Percentiles rank a stretch among this genome's conserved stretches.
These are phyloP conservation scores for Lochmaea crataegi DNA, from an alignment of 2,888 invertebrate species.

Conservation along the genomic window DNA sequence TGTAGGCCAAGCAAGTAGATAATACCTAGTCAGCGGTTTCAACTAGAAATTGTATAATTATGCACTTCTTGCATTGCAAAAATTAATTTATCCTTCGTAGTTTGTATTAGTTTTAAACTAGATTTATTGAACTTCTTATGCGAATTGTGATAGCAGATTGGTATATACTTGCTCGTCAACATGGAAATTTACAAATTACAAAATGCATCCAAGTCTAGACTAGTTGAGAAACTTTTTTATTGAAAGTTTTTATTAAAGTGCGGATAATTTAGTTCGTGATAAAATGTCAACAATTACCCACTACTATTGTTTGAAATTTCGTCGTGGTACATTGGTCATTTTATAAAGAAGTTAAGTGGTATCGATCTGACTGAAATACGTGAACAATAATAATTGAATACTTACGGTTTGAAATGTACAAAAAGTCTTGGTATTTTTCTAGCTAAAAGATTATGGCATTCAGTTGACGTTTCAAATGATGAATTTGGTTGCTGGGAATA, in stretches of 20 bases:
- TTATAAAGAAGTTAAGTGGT: neutral
- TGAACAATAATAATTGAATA: neutral
- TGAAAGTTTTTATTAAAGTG: neutral
- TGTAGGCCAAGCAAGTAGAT: too few relatives aligned
- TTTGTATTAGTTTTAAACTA: neutral
- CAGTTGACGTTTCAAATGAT: too few relatives aligned
- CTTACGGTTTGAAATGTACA: neutral
- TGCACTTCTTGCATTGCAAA: too few relatives aligned
- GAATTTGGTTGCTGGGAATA: too few relatives aligned
- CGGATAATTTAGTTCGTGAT: neutral
- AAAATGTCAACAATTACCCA: neutral
- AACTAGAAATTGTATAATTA: too few relatives aligned
- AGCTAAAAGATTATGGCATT: too few relatives aligned
- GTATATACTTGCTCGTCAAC: neutral
- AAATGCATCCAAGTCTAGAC: neutral
- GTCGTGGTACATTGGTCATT: neutral
- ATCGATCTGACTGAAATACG: neutral
- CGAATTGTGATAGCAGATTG: neutral
- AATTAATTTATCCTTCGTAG: neutral
- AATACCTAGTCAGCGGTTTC: too few relatives aligned
- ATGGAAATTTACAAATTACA: conserved; percentile 9
- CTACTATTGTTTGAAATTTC: too few relatives aligned
- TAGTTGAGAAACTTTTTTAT: conserved; percentile 1
- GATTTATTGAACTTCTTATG: neutral
- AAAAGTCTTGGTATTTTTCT: neutral